Evolutionary conservation across 2,797 vertebrate species (phyloP).

Genomic region (Eidolon dupreanum): DNA sequence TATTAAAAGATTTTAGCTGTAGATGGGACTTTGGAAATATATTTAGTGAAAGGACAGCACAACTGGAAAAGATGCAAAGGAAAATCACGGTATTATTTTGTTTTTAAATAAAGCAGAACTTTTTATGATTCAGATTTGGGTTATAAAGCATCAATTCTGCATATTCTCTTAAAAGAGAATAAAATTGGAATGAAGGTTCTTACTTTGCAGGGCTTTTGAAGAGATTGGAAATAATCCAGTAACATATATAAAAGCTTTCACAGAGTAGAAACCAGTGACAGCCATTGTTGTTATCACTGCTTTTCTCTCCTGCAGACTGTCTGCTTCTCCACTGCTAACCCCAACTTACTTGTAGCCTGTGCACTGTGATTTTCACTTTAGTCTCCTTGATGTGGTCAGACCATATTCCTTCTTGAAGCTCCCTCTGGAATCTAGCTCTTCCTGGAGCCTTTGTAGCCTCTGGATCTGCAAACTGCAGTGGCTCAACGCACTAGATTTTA

Average conservation of each 20-base stretch:
- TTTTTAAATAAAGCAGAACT: conserved; percentile 26
- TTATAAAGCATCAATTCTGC: conserved; percentile 17
- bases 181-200: not conserved
- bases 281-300: not conserved
- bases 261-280: not conserved
- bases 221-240: not conserved
- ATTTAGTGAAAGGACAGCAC: not conserved
- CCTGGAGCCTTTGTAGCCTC: not conserved
- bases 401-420: not conserved
- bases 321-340: not conserved
- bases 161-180: not conserved
- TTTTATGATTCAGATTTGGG: not conserved
- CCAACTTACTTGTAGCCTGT: not conserved
- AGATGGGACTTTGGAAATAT: not conserved
- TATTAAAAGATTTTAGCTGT: conserved; percentile 17
- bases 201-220: not conserved
- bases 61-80: not conserved
- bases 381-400: not conserved
- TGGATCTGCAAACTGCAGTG: not conserved
- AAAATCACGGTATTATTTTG: not conserved
- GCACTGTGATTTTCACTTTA: not conserved
- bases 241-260: not conserved
- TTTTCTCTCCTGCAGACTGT: not conserved
- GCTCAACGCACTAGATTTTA: conserved; percentile 9
- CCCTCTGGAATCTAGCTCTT: not conserved